phyloP scores from a whole-genome alignment of 2,888 invertebrate genomes.

The Pilophorus perplexus region DNA sequence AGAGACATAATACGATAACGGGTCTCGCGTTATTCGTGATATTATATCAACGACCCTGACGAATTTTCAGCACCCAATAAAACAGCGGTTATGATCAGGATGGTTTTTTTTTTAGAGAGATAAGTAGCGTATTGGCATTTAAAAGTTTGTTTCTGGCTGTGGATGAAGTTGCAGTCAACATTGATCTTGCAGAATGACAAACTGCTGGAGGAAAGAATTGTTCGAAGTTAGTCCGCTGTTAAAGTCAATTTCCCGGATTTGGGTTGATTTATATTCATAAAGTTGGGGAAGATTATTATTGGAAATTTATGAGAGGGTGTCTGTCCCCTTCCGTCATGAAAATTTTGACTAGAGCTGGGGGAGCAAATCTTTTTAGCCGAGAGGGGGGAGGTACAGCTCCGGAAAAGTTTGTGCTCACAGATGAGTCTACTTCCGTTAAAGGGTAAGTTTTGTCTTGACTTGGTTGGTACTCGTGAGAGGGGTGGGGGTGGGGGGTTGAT shows the following conservation, averaged over 20 bases:
- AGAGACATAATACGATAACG: too few species aligned
- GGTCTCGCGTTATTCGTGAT: too few species aligned
- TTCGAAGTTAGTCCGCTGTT: not conserved
- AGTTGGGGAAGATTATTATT: not conserved
- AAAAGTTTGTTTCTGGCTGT: too few species aligned
- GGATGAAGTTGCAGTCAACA: not conserved
- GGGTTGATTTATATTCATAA: conserved; percentile 18
- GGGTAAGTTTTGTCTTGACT: not conserved
- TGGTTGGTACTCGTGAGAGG: not conserved
- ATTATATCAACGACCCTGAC: too few species aligned
- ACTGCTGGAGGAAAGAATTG: not conserved
- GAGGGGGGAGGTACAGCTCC: not conserved
- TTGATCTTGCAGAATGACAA: not conserved
- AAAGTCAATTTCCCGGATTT: not conserved
- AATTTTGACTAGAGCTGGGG: too few species aligned
- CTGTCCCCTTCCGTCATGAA: not conserved
- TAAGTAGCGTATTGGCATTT: too few species aligned
- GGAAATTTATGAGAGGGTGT: conserved; percentile 5
- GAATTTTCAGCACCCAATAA: too few species aligned
- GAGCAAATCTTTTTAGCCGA: too few species aligned
- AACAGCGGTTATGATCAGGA: too few species aligned
- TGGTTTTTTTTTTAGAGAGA: too few species aligned
- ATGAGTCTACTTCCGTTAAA: conserved; percentile 19
- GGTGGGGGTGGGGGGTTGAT: not conserved
- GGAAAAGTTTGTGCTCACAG: conserved; percentile 4